phyloP scores from a whole-genome alignment of 2,113 vertebrate genomes.

The Oceanites oceanicus region DNA sequence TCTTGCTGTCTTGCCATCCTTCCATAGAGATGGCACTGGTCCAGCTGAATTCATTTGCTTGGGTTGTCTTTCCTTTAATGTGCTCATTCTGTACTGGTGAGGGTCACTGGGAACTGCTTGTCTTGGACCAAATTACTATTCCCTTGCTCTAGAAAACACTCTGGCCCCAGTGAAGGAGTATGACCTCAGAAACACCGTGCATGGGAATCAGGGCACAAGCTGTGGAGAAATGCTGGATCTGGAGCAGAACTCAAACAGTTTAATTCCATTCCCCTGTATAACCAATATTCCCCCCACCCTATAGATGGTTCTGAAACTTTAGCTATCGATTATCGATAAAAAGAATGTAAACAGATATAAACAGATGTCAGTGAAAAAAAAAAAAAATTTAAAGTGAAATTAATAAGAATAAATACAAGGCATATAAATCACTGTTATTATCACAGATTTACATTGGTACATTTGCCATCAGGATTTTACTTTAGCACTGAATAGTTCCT shows the following conservation, averaged over 20 bases:
- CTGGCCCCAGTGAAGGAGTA: not conserved
- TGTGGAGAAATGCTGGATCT: not conserved
- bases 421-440: not conserved
- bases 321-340: fast-evolving
- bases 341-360: not conserved
- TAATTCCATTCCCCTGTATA: not conserved
- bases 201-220: not conserved
- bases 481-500: not conserved
- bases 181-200: not conserved
- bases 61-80: not conserved
- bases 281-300: no score
- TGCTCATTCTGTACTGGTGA: not conserved
- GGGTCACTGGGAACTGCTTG: not conserved
- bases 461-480: not conserved
- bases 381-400: not conserved
- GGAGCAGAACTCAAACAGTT: not conserved
- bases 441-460: not conserved
- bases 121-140: not conserved
- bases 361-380: not conserved
- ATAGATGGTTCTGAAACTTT: not conserved
- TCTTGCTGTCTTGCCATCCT: not conserved
- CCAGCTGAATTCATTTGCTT: not conserved
- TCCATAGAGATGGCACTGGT: not conserved
- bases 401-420: not conserved
- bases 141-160: not conserved